Percentiles rank a stretch among this genome's conserved stretches.
Evolutionary conservation across 2,797 vertebrate species (phyloP).

Genomic region (Rachycentron canadum): DNA sequence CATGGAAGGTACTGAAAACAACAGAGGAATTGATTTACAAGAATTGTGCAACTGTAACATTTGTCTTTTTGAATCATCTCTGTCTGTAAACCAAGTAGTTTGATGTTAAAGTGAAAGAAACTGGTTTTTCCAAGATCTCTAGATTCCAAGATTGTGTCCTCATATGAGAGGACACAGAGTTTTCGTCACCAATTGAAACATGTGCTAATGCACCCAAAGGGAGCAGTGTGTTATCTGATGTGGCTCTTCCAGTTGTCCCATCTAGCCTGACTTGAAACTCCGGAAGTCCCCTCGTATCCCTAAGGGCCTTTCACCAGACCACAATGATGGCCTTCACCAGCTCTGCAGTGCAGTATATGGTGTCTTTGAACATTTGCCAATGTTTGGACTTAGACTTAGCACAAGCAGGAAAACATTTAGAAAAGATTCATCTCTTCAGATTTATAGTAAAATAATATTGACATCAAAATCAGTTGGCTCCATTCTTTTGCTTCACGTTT

Average conservation of each 20-base stretch:
- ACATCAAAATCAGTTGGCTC: conserved; percentile 3
- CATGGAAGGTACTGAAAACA: not conserved
- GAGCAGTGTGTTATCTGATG: conserved; percentile 59
- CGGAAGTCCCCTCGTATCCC: conserved; percentile 58
- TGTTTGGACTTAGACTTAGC: conserved; percentile 28
- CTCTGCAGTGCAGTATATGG: not conserved
- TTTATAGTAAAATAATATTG: conserved; percentile 9
- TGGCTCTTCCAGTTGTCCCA: conserved; percentile 61
- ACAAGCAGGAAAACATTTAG: conserved; percentile 4
- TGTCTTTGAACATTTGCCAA: conserved; percentile 25
- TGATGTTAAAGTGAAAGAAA: not conserved
- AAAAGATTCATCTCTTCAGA: conserved; percentile 21
- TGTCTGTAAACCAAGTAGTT: not conserved
- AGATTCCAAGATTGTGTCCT: conserved; percentile 3
- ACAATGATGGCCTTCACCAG: conserved; percentile 38
- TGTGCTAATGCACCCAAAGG: conserved; percentile 42
- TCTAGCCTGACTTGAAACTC: conserved; percentile 46
- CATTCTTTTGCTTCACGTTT: conserved; percentile 11
- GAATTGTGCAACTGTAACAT: not conserved
- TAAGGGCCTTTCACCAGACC: conserved; percentile 53
- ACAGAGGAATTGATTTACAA: too few species aligned
- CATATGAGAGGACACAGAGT: conserved; percentile 21
- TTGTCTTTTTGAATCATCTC: not conserved
- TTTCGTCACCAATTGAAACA: conserved; percentile 41
- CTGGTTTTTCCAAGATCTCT: conserved; percentile 1